Percentiles rank a stretch among this genome's conserved stretches.
Conservation (phyloP, 2,888 invertebrate genomes). For the Cartodere bifasciata region DNA sequence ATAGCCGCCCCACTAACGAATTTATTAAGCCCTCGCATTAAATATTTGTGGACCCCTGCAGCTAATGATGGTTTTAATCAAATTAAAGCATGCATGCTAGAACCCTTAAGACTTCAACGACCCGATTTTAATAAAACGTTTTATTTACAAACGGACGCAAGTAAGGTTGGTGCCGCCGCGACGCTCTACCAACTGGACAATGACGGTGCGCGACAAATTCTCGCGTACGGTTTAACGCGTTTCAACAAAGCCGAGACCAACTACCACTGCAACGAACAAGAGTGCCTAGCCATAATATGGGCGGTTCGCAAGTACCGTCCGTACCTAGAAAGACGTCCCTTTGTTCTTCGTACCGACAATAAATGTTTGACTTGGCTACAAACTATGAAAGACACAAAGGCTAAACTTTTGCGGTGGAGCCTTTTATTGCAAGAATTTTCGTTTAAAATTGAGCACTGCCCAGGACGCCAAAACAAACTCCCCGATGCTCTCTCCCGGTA, state of each 20-base stretch:
- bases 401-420: too few relatives aligned
- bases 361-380: constrained; percentile 6
- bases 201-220: constrained; percentile 3
- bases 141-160: constrained; percentile 11
- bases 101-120: constrained; percentile 6
- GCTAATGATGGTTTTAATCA: too few relatives aligned
- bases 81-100: too few relatives aligned
- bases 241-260: constrained; percentile 5
- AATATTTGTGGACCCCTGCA: too few relatives aligned
- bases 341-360: constrained; percentile 13
- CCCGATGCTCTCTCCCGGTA: too few relatives aligned
- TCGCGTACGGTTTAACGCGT: constrained; percentile 12
- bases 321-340: constrained; percentile 12
- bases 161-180: constrained; percentile 9
- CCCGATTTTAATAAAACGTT: constrained; percentile 8
- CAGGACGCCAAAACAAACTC: too few relatives aligned
- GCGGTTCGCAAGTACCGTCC: constrained; percentile 13
- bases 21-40: too few relatives aligned
- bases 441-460: background rate
- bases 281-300: constrained; percentile 13
- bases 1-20: too few relatives aligned
- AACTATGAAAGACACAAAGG: too few relatives aligned
- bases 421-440: too few relatives aligned
- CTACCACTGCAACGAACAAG: constrained; percentile 15
- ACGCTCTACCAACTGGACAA: constrained; percentile 10